These are phyloP conservation scores for Eunapius fragilis DNA, from an alignment of 37 sponge, comb jelly and placozoan species.

Conservation along the genomic window DNA sequence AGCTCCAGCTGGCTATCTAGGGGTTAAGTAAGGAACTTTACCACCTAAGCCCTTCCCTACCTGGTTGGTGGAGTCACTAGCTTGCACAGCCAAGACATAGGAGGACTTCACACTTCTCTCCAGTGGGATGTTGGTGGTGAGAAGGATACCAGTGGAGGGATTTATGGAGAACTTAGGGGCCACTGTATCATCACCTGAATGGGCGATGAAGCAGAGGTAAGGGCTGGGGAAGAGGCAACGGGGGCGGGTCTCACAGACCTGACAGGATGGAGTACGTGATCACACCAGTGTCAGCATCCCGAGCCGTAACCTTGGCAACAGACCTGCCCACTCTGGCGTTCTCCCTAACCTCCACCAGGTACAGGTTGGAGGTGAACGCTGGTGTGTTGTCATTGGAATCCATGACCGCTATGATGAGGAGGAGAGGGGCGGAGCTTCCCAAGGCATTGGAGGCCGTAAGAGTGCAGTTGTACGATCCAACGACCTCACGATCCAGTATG, in stretches of 20 bases:
- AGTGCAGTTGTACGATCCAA: background rate
- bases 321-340: background rate
- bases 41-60: background rate
- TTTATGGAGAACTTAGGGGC: conserved; percentile 21
- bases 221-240: background rate
- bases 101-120: conserved; percentile 24
- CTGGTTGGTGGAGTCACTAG: conserved; percentile 18
- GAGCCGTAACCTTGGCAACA: background rate
- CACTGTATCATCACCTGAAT: background rate
- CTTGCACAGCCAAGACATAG: conserved; percentile 52
- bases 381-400: conserved; percentile 23
- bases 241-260: background rate
- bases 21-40: too few relatives aligned
- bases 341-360: background rate
- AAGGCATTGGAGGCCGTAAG: background rate
- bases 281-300: background rate
- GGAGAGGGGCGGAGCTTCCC: background rate
- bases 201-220: background rate
- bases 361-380: background rate
- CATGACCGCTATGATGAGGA: conserved; percentile 26
- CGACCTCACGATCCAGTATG: conserved; percentile 10
- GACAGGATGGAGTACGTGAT: conserved; percentile 5
- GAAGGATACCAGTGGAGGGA: conserved; percentile 10
- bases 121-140: conserved; percentile 14
- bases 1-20: too few relatives aligned